phyloP scores from a whole-genome alignment of 1,140 invertebrate species.

The Drosophila watanabei region DNA sequence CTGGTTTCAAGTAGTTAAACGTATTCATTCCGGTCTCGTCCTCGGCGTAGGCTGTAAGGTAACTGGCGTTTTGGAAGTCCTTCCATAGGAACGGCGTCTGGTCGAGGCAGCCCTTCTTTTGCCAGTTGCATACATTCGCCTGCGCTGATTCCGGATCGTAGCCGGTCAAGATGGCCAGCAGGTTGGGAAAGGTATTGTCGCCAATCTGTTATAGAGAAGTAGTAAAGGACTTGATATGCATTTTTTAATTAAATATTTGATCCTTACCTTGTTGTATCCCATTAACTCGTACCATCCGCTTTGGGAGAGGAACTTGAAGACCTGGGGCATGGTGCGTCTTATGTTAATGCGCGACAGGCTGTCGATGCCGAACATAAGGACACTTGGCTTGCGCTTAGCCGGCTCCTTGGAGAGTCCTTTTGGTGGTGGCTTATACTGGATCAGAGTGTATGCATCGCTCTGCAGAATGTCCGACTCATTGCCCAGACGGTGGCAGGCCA shows the following conservation, averaged over 20 bases:
- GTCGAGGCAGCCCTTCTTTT: slow-evolving; percentile 86
- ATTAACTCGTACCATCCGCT: slow-evolving; percentile 66
- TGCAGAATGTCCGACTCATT: slow-evolving; percentile 56
- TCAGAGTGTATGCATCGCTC: slow-evolving; percentile 44
- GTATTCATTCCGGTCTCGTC: slow-evolving; percentile 90
- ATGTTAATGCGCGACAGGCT: slow-evolving; percentile 82
- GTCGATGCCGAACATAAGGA: slow-evolving; percentile 76
- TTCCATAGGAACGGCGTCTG: slow-evolving; percentile 93
- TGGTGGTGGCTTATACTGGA: slow-evolving; percentile 30
- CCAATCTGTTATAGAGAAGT: slow-evolving; percentile 86
- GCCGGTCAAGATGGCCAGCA: slow-evolving; percentile 92
- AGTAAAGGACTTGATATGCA: not conserved
- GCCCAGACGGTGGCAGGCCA: slow-evolving; percentile 48
- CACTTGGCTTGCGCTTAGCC: slow-evolving; percentile 55
- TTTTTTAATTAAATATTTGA: not conserved
- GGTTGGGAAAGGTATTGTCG: slow-evolving; percentile 93
- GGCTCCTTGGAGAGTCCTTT: not conserved
- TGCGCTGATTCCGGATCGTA: slow-evolving; percentile 86
- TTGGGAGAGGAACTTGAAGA: slow-evolving; percentile 45
- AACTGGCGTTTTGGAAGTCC: slow-evolving; percentile 89
- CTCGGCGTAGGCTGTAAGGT: slow-evolving; percentile 92
- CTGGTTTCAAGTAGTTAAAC: slow-evolving; percentile 92
- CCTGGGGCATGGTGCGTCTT: slow-evolving; percentile 71
- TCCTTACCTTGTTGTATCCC: slow-evolving; percentile 72
- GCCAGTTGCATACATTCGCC: slow-evolving; percentile 86